Evolutionary conservation across 2,888 invertebrate genomes (phyloP).

Genomic region (Mythimna pallens): DNA sequence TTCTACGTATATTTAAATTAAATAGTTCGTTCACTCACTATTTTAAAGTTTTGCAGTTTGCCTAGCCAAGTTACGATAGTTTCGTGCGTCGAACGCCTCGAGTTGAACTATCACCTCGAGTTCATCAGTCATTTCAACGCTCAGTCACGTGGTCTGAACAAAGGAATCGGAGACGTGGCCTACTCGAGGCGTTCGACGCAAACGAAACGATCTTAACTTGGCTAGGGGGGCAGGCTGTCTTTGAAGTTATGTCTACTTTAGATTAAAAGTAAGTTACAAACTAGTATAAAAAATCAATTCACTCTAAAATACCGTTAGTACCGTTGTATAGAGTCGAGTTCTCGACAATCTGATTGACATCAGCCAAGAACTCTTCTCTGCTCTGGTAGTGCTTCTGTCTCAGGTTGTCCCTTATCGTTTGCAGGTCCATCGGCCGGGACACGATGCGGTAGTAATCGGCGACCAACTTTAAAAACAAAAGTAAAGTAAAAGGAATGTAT

Average conservation of each 20-base stretch:
- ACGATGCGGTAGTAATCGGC: constrained; percentile 98
- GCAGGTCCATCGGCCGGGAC: constrained; percentile 98
- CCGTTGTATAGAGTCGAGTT: constrained; percentile 98
- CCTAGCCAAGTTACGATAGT: too few species aligned
- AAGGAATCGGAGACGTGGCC: too few species aligned
- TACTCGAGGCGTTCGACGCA: too few species aligned
- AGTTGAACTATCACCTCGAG: too few species aligned
- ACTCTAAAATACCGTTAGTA: constrained; percentile 68
- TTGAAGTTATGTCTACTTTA: not conserved
- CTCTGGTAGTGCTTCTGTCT: constrained; percentile 97
- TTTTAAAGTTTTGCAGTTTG: not conserved
- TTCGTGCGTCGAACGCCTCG: too few species aligned
- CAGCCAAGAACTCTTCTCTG: constrained; percentile 98
- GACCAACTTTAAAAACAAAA: constrained; percentile 90
- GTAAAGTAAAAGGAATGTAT: not conserved
- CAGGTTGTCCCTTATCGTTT: constrained; percentile 97
- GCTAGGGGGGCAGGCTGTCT: too few species aligned
- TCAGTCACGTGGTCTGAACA: too few species aligned
- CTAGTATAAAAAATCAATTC: constrained; percentile 52
- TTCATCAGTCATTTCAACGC: too few species aligned
- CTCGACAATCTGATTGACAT: constrained; percentile 98
- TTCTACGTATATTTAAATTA: too few species aligned
- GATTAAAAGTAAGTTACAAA: constrained; percentile 16
- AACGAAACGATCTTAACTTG: too few species aligned
- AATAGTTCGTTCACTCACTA: too few species aligned